phyloP scores from a whole-genome alignment of 1,140 invertebrate species.

The Drosophila ohnishii region DNA sequence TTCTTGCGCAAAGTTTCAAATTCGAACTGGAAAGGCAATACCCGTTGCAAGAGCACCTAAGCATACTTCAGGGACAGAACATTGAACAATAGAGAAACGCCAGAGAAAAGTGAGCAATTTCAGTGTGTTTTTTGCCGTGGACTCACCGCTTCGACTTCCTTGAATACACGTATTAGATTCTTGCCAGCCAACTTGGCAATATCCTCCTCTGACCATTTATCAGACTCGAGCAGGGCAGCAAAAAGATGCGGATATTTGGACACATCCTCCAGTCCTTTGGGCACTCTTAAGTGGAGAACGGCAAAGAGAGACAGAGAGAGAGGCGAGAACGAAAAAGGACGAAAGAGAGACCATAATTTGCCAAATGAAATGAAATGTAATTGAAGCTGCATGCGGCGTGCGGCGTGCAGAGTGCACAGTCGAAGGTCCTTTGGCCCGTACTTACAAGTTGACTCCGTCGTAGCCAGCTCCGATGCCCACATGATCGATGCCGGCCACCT shows the following conservation, averaged over 20 bases:
- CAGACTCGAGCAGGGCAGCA: slow-evolving; percentile 86
- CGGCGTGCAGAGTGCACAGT: neutral
- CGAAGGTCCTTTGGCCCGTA: slow-evolving; percentile 45
- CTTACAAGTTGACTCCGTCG: slow-evolving; percentile 92
- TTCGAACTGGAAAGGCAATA: slow-evolving; percentile 3
- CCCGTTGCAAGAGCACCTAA: slow-evolving; percentile 14
- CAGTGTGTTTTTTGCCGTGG: slow-evolving; percentile 32
- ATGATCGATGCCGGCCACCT: slow-evolving; percentile 92
- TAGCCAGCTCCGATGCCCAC: slow-evolving; percentile 92
- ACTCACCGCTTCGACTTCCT: slow-evolving; percentile 89
- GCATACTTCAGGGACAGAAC: slow-evolving; percentile 17
- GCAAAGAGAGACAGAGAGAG: neutral
- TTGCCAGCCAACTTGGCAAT: slow-evolving; percentile 90
- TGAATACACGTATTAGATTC: slow-evolving; percentile 90
- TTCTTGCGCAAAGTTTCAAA: neutral
- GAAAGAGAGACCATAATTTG: slow-evolving; percentile 30
- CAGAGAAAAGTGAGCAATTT: slow-evolving; percentile 48
- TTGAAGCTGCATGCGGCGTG: slow-evolving; percentile 14
- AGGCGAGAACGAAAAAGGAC: neutral
- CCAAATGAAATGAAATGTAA: slow-evolving; percentile 40
- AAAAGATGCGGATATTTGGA: slow-evolving; percentile 92
- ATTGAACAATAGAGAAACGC: slow-evolving; percentile 57
- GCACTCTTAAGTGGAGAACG: slow-evolving; percentile 84
- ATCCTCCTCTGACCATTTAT: slow-evolving; percentile 89
- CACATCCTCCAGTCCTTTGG: slow-evolving; percentile 91